Base-by-base conservation (phyloP, 2,113 vertebrate genomes). In the Phoxinus phoxinus region DNA sequence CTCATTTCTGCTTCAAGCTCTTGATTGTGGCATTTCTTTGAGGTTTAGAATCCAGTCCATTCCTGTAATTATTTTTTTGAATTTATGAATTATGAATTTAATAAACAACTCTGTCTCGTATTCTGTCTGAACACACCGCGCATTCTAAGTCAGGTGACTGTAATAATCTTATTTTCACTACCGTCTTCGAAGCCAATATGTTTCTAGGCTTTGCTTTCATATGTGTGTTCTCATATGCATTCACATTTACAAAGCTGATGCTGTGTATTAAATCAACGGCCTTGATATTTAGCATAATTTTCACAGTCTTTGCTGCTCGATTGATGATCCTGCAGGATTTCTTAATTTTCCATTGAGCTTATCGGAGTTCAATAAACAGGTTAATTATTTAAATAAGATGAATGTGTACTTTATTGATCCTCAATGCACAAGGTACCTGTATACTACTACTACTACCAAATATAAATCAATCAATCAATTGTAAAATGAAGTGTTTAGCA, bases 291-390 rank as follows among this genome's bases (percentile, higher is more conserved):
- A 71, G 71, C 41, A 25, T 74, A 6, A 27, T 8, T 27, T 46
- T 46, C 71, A 72, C 37, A 25, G 23, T 27, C 71, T 74, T 74
- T n/a, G 71, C 0, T 74, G 41, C 41, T 74, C 13, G 23, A 74
- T 46, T 74, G 71, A 73, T 73, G 71, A 73, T 73, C 37, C 4
- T 13, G 71, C 71, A 74, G 23, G 71, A 46, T 46, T 74, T 6
- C 19, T 51, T 17, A 51, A 41, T 44, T 72, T 72, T 41, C 21
- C 69, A 41, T n/a, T n/a, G 21, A 73, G 8, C 4, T 72, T 35
- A 59, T 59, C 9, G 2, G 23, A 59, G 58, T 44, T 44, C 21
- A 73, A n/a, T 21, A 73, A 37, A 11, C 7, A 37, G 65, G 32
- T 8, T 69, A 37, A 19, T 69, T 37, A 19, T 69, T 69, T 17